Base-by-base conservation (phyloP, 1,140 invertebrate species). In the Procambarus clarkii region DNA sequence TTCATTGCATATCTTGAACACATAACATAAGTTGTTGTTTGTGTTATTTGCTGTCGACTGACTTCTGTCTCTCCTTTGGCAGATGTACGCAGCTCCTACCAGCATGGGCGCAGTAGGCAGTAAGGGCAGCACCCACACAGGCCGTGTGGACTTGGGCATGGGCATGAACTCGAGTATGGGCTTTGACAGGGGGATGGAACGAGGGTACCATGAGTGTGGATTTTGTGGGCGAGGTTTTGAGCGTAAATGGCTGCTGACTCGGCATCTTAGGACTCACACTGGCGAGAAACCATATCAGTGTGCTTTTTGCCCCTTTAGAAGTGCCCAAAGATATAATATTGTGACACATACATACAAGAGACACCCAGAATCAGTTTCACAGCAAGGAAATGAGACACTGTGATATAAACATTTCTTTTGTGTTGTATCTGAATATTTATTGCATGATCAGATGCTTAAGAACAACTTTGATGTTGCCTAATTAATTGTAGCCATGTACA, bases 271-370 rank as follows among this genome's bases (percentile, higher is more conserved):
- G 64, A 86, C 83, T 44, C 83, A 86, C 83, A 87, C 86, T 2
- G 86, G 86, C 48, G 86, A 87, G 76, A 87, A 87, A n/a, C 86
- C 86, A 46, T 87, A 87, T 69, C 74, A 79, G 50, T 87, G 86
- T 58, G 48, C 77, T 69, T 79, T 64, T 74, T 87, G 86, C 86
- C 86, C 74, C 86, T 87, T 79, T 76, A 48, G 86, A 45, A 87
- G 74, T 45, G 86, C 86, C 50, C 80, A 82, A 50, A 58, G 50
- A 58, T 82, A 82, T 46, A 82, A 82, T 34, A 82, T 82, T 58
- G 80, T 82, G 48, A 82, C 45, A 18, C 80, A 82, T 46, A 82
- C 54, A 3, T 15, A 24, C 80, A 82, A 82, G 80, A 82, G 80
- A 15, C 80, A 82, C 13, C 48, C 54, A 34, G 46, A 50, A 3